A percentile compares a stretch with the other conserved stretches of the same genome.
Evolutionary conservation across 2,888 invertebrate species (phyloP).

Genomic region (Lagria hirta): DNA sequence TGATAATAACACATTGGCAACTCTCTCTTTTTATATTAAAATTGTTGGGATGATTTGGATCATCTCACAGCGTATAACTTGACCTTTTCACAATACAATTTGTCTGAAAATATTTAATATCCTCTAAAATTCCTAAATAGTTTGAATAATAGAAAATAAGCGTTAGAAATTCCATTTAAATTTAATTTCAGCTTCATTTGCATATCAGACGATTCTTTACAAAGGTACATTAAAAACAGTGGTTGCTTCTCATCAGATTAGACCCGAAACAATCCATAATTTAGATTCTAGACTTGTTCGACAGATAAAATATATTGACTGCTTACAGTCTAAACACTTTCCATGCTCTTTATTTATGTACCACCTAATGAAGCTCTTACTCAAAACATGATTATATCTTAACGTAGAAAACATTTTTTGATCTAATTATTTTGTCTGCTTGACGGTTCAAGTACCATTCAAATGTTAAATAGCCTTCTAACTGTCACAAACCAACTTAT

Average conservation of each 20-base stretch:
- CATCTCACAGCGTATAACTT: conserved; percentile 21
- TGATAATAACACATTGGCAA: conserved; percentile 4
- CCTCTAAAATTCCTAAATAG: conserved; percentile 34
- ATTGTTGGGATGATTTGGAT: conserved; percentile 20
- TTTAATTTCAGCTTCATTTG: conserved; percentile 31
- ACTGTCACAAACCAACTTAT: conserved; percentile 7
- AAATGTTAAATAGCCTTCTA: conserved; percentile 1
- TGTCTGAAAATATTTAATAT: conserved; percentile 41
- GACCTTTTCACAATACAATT: conserved; percentile 35
- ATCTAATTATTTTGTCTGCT: conserved; percentile 6
- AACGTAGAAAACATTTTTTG: conserved; percentile 5
- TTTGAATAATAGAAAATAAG: conserved; percentile 36
- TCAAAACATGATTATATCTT: conserved; percentile 13
- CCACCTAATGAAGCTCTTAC: conserved; percentile 23
- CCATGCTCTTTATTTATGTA: conserved; percentile 20
- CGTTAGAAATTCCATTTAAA: conserved; percentile 37
- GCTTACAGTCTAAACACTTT: conserved; percentile 19
- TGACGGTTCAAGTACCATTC: conserved; percentile 1
- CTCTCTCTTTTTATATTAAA: conserved; percentile 10
- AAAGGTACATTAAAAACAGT: conserved; percentile 17
- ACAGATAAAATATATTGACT: conserved; percentile 25
- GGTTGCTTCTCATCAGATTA: conserved; percentile 23
- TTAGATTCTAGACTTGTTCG: conserved; percentile 21
- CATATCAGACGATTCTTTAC: conserved; percentile 27
- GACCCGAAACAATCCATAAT: conserved; percentile 25